These are phyloP conservation scores for Laothoe populi DNA, from an alignment of 2,888 invertebrate genomes.

Conservation along the genomic window DNA sequence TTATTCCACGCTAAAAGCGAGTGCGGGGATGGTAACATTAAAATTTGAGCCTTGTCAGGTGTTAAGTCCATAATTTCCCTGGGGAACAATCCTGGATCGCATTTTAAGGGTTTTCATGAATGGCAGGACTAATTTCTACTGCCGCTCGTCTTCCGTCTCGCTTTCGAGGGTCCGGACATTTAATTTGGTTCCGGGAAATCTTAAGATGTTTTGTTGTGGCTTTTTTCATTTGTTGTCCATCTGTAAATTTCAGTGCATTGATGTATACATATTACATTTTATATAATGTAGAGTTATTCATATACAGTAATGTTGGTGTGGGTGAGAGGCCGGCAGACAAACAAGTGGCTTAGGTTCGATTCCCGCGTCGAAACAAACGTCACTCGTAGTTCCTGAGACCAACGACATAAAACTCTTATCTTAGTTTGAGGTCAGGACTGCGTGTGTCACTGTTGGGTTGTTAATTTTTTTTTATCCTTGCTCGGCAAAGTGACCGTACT, in stretches of 20 bases:
- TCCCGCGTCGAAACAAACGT: too few species aligned
- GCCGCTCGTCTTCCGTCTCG: slow-evolving; percentile 51
- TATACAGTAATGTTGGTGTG: too few species aligned
- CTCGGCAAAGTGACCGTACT: too few species aligned
- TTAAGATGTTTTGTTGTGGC: slow-evolving; percentile 13
- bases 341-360: too few species aligned
- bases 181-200: slow-evolving; percentile 45
- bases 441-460: too few species aligned
- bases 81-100: slow-evolving; percentile 76
- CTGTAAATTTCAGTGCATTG: neutral
- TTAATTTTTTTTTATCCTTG: too few species aligned
- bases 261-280: too few species aligned
- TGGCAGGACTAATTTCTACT: slow-evolving; percentile 74
- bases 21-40: slow-evolving; percentile 69
- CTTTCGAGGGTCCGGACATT: slow-evolving; percentile 45
- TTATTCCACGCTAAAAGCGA: slow-evolving; percentile 70
- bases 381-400: too few species aligned
- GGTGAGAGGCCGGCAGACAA: too few species aligned
- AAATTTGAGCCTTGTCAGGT: slow-evolving; percentile 84
- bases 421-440: too few species aligned
- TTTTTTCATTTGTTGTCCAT: neutral
- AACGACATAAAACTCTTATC: too few species aligned
- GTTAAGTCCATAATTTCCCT: slow-evolving; percentile 84
- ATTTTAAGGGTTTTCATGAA: slow-evolving; percentile 81
- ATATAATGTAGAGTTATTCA: too few species aligned